Evolutionary conservation across 1,140 invertebrate genomes (phyloP), one percentile per base, ranked within the genome.

Genomic region (Asbolus verrucosus): DNA sequence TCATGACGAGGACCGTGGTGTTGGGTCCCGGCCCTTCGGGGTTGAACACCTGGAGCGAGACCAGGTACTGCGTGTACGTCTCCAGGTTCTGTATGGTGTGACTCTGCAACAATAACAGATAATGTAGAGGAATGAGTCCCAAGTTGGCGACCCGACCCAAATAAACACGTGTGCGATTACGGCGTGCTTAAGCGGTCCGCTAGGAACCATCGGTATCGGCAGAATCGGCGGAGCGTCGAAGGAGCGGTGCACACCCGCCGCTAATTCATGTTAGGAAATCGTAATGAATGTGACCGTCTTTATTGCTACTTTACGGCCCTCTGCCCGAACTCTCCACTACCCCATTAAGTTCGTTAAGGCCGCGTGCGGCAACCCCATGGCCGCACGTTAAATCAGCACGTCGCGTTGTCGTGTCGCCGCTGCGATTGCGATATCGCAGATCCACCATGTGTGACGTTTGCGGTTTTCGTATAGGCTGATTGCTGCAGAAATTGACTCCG

Each of bases 11-110:
- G 24, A 92, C 88, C 30, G 88, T 90, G 6, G 89, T 88, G 41
- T 87, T 84, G 18, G 91, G 91, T 46, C 91, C 91, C 27, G 83
- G 82, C 9, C 91, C 91, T 78, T 88, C 90, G 3, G 90, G 90
- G 79, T 93, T 93, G 80, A 91, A 91, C 16, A 92, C 90, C 83
- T 91, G 89, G 38, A 93, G 82, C 6, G 90, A 90, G 19, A 92
- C 88, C 72, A 90, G 83, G 80, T 92, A 92, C 75, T 92, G 89
- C 0, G 90, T 92, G 81, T 89, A 92, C 0, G 89, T 89, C 74
- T 90, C 85, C 73, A 93, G 81, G 76, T 89, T 86, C 69, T 86
- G 83, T 71, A 93, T 90, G 50, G 86, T 89, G 80, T 91, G 89
- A 78, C 86, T 88, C 90, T 92, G 85, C 69, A 85, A 84, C 61